Conservation (phyloP, 1,140 invertebrate species). For the Hydropsyche tenuis region DNA sequence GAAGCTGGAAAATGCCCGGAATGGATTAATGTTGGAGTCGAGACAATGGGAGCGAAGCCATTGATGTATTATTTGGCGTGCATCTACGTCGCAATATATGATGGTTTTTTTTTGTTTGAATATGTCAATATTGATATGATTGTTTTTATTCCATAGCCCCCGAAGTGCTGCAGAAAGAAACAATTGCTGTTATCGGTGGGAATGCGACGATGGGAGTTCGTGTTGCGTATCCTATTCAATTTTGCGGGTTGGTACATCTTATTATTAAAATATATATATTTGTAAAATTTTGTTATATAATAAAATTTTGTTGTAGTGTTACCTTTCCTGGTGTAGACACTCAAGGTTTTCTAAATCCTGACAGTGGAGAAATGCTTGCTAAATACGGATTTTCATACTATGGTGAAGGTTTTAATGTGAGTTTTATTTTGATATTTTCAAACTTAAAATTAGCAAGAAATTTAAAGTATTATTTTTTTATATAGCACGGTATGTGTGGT, state of each 20-base stretch:
- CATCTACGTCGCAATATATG: too few relatives aligned
- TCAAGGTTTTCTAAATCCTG: constrained; percentile 8
- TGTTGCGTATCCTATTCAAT: constrained; percentile 62
- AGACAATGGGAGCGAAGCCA: too few relatives aligned
- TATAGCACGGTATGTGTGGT: constrained; percentile 71
- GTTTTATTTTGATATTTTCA: constrained; percentile 18
- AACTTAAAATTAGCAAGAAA: not conserved
- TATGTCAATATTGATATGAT: not conserved
- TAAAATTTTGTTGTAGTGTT: constrained; percentile 33
- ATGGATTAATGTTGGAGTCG: too few relatives aligned
- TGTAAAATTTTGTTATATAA: not conserved
- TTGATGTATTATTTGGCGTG: too few relatives aligned
- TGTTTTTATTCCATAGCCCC: constrained; percentile 42
- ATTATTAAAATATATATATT: not conserved
- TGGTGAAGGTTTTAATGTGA: constrained; percentile 35
- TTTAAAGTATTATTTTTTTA: not conserved
- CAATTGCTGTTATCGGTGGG: constrained; percentile 57
- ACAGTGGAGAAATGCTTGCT: not conserved
- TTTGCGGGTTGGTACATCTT: constrained; percentile 58
- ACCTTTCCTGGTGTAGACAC: constrained; percentile 28
- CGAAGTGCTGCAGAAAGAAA: constrained; percentile 59
- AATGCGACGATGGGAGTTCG: constrained; percentile 61
- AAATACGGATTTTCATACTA: constrained; percentile 27
- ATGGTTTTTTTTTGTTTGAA: too few relatives aligned
- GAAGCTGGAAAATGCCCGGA: too few relatives aligned